phyloP scores from a whole-genome alignment of 1,140 invertebrate species.

The Periplaneta americana region DNA sequence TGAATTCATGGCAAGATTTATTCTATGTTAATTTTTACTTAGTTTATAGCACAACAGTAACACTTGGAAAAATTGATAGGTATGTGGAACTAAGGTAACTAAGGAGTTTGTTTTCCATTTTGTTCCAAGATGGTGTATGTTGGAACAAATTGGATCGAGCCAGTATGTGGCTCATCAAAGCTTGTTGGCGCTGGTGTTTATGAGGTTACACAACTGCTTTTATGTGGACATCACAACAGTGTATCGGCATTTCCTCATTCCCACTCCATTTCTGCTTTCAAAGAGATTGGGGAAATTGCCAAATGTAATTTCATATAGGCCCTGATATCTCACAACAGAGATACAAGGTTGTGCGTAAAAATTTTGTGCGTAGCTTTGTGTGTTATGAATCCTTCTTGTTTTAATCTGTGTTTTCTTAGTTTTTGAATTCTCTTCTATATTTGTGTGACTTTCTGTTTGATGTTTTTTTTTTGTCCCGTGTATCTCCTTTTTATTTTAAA shows the following conservation, averaged over 20 bases:
- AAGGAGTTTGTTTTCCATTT: background rate
- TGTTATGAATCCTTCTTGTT: background rate
- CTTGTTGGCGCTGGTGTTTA: background rate
- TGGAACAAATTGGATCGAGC: background rate
- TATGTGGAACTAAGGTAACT: background rate
- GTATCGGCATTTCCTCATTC: background rate
- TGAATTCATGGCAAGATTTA: background rate
- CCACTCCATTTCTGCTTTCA: background rate
- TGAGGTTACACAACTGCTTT: background rate
- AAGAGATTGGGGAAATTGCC: background rate
- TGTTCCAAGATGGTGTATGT: background rate
- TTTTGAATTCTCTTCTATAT: background rate
- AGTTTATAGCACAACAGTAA: background rate
- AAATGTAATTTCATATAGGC: background rate
- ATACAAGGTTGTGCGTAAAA: background rate
- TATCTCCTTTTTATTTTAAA: too few species aligned
- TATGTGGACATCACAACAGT: background rate
- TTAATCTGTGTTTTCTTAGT: background rate
- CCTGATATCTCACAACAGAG: background rate
- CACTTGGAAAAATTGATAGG: background rate
- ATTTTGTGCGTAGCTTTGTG: background rate
- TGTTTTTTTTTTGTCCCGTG: too few species aligned
- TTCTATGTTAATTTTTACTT: background rate
- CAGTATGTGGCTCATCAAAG: background rate
- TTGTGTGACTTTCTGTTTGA: background rate